These are phyloP conservation scores for Polietes domitor DNA, from an alignment of 2,888 invertebrate genomes.

Conservation along the genomic window DNA sequence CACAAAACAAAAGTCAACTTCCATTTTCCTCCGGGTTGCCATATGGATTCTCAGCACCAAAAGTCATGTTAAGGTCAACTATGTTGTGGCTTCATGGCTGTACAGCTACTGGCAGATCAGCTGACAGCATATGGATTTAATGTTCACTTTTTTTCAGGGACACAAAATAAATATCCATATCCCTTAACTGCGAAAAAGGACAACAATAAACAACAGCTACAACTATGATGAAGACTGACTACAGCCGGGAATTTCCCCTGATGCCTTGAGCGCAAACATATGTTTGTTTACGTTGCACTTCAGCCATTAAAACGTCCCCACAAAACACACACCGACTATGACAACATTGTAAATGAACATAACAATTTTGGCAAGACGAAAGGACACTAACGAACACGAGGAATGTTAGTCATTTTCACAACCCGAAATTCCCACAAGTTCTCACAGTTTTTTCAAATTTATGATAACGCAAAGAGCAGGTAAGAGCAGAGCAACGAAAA, in stretches of 20 bases:
- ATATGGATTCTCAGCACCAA: neutral
- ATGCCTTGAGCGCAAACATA: slow-evolving; percentile 33
- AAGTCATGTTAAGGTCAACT: neutral
- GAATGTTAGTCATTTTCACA: slow-evolving; percentile 39
- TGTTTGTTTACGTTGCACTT: slow-evolving; percentile 46
- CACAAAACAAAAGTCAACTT: neutral
- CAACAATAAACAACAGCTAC: neutral
- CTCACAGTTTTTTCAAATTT: slow-evolving; percentile 22
- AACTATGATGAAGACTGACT: neutral
- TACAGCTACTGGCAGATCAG: neutral
- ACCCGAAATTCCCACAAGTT: slow-evolving; percentile 59
- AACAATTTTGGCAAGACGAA: neutral
- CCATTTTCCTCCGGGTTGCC: neutral
- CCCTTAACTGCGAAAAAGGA: neutral
- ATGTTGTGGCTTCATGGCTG: neutral
- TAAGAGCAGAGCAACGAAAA: neutral
- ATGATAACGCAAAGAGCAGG: neutral
- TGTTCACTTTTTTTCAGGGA: slow-evolving; percentile 38
- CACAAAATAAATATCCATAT: slow-evolving; percentile 16
- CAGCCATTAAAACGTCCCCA: neutral
- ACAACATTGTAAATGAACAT: neutral
- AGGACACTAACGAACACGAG: neutral
- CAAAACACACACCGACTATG: neutral
- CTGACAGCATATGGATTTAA: slow-evolving; percentile 41
- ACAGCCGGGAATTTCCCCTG: slow-evolving; percentile 14